Percentiles rank a stretch among this genome's conserved stretches.
These are phyloP conservation scores for Ophion slaviceki DNA, from an alignment of 2,888 invertebrate genomes.

Conservation along the genomic window DNA sequence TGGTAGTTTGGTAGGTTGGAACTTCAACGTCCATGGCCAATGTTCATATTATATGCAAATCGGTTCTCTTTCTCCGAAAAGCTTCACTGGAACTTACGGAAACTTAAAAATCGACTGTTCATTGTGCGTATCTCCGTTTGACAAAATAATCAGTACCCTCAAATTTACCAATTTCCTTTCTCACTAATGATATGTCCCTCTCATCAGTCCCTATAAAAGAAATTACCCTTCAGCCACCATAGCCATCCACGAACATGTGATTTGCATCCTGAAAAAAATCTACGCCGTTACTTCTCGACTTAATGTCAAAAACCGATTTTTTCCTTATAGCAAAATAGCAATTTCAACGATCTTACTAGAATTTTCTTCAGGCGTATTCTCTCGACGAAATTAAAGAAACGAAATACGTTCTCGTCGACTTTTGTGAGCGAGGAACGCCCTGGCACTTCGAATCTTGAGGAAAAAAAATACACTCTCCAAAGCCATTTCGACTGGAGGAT, in stretches of 20 bases:
- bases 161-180: no score
- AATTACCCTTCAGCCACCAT: neutral
- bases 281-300: neutral
- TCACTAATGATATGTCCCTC: neutral
- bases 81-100: no score
- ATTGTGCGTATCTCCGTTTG: no score
- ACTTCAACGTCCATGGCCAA: no score
- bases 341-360: neutral
- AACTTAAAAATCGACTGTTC: no score
- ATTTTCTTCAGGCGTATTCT: neutral
- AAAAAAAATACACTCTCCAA: slow-evolving; percentile 2
- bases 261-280: neutral
- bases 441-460: neutral
- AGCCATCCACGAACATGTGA: no score
- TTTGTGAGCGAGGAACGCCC: neutral
- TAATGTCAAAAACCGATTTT: neutral
- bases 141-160: no score
- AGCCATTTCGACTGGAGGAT: slow-evolving; percentile 12
- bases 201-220: neutral
- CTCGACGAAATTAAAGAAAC: slow-evolving; percentile 8
- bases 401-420: slow-evolving; percentile 4
- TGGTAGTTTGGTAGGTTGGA: no score
- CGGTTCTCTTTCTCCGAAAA: no score
- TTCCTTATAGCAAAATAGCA: neutral
- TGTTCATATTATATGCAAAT: no score